Conservation (phyloP, 2,797 vertebrate species). For the Sebastes kiyomatsui region DNA sequence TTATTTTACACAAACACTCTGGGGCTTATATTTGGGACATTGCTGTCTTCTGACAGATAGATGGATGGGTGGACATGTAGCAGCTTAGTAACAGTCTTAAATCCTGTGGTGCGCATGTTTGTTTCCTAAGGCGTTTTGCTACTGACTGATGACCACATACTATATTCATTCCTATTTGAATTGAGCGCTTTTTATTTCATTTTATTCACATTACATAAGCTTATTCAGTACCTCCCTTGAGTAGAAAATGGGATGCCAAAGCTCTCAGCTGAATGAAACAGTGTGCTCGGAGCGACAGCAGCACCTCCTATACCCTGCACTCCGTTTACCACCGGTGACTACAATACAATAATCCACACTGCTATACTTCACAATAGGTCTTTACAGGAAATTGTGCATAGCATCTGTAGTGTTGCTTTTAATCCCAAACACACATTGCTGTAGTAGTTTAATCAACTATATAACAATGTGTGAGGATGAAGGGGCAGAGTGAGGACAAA, state of each 20-base stretch:
- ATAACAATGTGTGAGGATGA: background rate
- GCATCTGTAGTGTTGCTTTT: background rate
- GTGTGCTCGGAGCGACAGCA: background rate
- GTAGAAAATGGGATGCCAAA: background rate
- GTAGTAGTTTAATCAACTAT: background rate
- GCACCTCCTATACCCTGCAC: background rate
- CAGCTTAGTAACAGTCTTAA: constrained; percentile 4
- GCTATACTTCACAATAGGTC: background rate
- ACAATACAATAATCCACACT: background rate
- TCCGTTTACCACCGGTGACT: background rate
- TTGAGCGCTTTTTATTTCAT: background rate
- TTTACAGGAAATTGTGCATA: background rate
- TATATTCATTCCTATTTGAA: background rate
- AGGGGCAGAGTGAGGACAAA: background rate
- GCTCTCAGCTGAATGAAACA: background rate
- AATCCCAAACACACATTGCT: background rate
- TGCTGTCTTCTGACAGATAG: background rate
- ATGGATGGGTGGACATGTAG: background rate
- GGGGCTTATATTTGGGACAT: background rate
- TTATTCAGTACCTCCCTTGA: background rate
- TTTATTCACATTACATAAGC: background rate
- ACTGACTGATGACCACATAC: background rate
- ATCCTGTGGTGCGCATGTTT: background rate
- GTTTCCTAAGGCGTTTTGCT: background rate
- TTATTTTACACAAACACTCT: background rate